Evolutionary conservation across 1,140 invertebrate genomes (phyloP), one percentile per base, ranked within the genome.

Genomic region (Caenorhabditis tropicalis): DNA sequence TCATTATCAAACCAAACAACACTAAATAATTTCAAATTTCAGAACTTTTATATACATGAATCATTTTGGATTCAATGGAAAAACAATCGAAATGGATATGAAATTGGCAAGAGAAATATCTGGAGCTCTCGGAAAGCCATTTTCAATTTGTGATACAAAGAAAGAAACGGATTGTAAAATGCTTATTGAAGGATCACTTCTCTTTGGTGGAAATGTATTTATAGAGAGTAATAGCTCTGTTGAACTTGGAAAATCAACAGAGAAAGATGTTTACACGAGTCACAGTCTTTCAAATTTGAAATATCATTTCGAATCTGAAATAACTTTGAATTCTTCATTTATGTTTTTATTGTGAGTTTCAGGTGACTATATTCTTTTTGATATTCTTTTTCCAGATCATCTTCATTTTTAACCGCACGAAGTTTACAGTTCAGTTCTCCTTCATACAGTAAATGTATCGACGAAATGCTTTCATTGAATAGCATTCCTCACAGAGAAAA

Each of bases 1-100:
- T 39, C 2, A 4, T 39, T n/a, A n/a, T n/a, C n/a, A n/a, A n/a
- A n/a, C n/a, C n/a, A n/a, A n/a, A n/a, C 7, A 36, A 70, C 15
- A 10, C 9, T 10, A 10, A 19, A 1, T 39, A 70, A 19, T 70
- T 36, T 36, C 16, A 36, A 4, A 19, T 29, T 36, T 19, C 31
- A 70, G 60, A 70, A 6, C 36, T 70, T 70, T 70, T 19, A 70
- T 70, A 1, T 70, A 36, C 16, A 70, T 70, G 60, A 70, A 70
- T 70, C 60, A 70, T 36, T 70, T 70, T 70, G 60, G 60, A 3
- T 70, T 70, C 60, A 70, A 39, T 70, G 60, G 31, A 36, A 36
- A 36, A 36, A 16, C 21, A 5, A 21, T 6, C 39, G 60, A n/a
- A 16, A 39, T 70, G 4, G 60, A 70, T 70, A 33, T n/a, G 0